Base-by-base conservation (phyloP, 2,797 vertebrate species). In the Tympanoctomys barrerae region DNA sequence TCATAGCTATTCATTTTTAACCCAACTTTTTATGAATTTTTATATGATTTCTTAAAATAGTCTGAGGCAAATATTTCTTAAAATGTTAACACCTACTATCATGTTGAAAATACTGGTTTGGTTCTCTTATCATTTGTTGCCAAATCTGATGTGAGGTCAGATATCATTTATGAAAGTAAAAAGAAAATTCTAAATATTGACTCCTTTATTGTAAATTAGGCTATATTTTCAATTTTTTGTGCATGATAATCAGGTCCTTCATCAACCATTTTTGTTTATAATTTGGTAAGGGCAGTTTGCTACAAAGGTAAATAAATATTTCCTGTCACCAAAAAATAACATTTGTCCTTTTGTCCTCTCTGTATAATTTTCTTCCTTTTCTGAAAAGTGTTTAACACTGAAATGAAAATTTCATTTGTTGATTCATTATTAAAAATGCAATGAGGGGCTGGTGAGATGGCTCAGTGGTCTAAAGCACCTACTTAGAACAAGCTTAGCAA, bases 321-420 rank as follows among this genome's bases (percentile, higher is more conserved):
- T 26, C 31, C 26, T 92, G 28, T 91, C 66, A 91, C 59, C 33
- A 91, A 80, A 95, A 94, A 22, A 11, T 82, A 93, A 13, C 5
- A 24, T 91, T 95, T 89, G n/a, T 33, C 22, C 26, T 49, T 62
- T 62, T 82, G 84, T 91, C 28, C 36, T 78, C 10, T 46, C 18
- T 52, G 3, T 88, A 86, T n/a, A 31, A 3, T 42, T 46, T 94
- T 96, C 26, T 89, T 87, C 28, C 57, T 87, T 96, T 96, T 85
- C 61, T 95, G 18, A 24, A 66, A 91, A 84, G n/a, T 91, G 8
- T 16, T 95, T 92, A 94, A 89, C 24, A 52, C 73, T 66, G 14
- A 96, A 83, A 94, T 88, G 42, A 94, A 96, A 94, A 39, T 91
- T 87, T 78, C 33, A 68, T 64, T 70, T 84, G 14, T 66, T n/a